Conservation (phyloP, 2,888 invertebrate species). For the Boloria euphrosyne region DNA sequence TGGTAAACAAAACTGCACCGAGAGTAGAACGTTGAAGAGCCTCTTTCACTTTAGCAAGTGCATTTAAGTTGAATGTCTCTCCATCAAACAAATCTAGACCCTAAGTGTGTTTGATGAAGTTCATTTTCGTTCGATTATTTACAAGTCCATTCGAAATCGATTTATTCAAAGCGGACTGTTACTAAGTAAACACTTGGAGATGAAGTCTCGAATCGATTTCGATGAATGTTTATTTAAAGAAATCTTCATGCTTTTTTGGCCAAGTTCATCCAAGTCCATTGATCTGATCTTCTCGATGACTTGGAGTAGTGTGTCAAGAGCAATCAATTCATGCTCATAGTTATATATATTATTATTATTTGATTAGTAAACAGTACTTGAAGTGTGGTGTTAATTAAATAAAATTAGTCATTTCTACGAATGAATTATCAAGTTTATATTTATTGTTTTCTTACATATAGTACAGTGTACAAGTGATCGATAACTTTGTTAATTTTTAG, state of each 20-base stretch:
- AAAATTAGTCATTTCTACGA: not conserved
- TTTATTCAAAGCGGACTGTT: slow-evolving; percentile 75
- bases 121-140: slow-evolving; percentile 41
- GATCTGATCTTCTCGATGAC: slow-evolving; percentile 60
- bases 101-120: slow-evolving; percentile 43
- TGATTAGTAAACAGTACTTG: slow-evolving; percentile 33
- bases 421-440: too few relatives aligned
- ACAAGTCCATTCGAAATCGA: slow-evolving; percentile 61
- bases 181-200: slow-evolving; percentile 76
- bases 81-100: slow-evolving; percentile 30
- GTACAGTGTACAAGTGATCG: too few relatives aligned
- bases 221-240: slow-evolving; percentile 73
- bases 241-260: slow-evolving; percentile 70
- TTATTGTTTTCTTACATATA: too few relatives aligned
- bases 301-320: slow-evolving; percentile 62
- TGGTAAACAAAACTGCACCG: slow-evolving; percentile 47
- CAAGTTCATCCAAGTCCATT: slow-evolving; percentile 65
- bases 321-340: slow-evolving; percentile 53
- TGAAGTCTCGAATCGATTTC: slow-evolving; percentile 72
- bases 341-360: slow-evolving; percentile 55
- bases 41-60: slow-evolving; percentile 47
- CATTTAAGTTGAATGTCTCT: slow-evolving; percentile 34
- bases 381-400: slow-evolving; percentile 19
- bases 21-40: slow-evolving; percentile 45
- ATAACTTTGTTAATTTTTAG: too few relatives aligned